Evolutionary conservation across 1,140 invertebrate species (phyloP), one percentile per base, ranked within the genome.

Genomic region (Drosophila melanica): DNA sequence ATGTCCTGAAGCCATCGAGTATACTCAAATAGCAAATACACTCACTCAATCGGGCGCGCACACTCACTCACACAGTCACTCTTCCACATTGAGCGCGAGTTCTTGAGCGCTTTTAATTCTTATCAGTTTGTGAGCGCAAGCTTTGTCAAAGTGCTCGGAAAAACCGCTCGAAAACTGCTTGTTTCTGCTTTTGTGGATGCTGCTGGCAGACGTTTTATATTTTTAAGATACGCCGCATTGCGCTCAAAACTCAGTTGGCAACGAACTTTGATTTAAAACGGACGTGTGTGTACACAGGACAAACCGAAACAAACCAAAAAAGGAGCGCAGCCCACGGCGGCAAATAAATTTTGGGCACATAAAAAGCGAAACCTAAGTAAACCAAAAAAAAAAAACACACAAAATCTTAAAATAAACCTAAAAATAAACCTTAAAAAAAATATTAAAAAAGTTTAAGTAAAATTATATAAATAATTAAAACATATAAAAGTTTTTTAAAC

Each of bases 181-280:
- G 77, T 41, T 66, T 39, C 60, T 55, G 68, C 35, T 39, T 35
- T 41, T 47, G 33, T 41, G 23, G 59, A 54, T 77, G 62, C 62
- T 64, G 62, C 60, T 74, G 64, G 10, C 35, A 33, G 48, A 33
- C 37, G 20, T 64, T 70, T 75, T 54, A 44, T 75, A 63, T 75
- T 75, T 63, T 64, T 60, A 72, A 77, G 73, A 77, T 63, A 60
- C 68, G 62, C 44, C 30, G 42, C 58, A 16, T 39, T 44, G 42
- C 47, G 50, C 75, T 58, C 59, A 54, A 58, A 62, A 66, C 20
- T 89, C 76, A 87, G 82, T 89, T 66, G 60, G 73, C 62, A 48
- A 65, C 79, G 82, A 77, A 79, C 82, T 74, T 78, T 87, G 67
- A 75, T 77, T 77, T 79, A 62, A 76, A 84, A 54, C 76, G 79